These are phyloP conservation scores for Drosophila leonis DNA, from an alignment of 2,888 invertebrate species.

Conservation along the genomic window DNA sequence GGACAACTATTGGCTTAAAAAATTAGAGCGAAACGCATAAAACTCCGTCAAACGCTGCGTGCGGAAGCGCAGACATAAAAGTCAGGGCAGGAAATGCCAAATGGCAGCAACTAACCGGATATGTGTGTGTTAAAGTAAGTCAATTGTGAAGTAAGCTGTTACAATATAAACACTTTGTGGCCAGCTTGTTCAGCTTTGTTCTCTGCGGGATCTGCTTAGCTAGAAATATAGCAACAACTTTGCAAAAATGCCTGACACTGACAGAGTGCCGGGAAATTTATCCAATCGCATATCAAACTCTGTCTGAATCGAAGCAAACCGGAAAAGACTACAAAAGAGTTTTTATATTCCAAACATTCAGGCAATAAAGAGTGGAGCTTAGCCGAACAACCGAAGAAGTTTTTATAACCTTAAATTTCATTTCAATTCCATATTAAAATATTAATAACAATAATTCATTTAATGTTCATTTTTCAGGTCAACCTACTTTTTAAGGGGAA, in stretches of 20 bases:
- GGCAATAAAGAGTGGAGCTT: background rate
- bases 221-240: slow-evolving; percentile 3
- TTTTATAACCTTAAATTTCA: background rate
- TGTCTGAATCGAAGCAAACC: background rate
- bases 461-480: background rate
- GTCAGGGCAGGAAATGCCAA: slow-evolving; percentile 54
- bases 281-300: background rate
- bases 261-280: background rate
- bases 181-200: slow-evolving; percentile 23
- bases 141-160: slow-evolving; percentile 41
- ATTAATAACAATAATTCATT: background rate
- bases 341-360: background rate
- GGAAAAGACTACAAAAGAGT: slow-evolving; percentile 1
- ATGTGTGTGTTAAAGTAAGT: slow-evolving; percentile 17
- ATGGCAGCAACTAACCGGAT: slow-evolving; percentile 39
- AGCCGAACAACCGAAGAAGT: too few species aligned
- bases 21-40: slow-evolving; percentile 75
- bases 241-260: background rate
- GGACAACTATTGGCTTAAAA: slow-evolving; percentile 76
- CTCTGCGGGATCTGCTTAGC: background rate
- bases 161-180: slow-evolving; percentile 70
- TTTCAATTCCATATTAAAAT: background rate
- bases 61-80: slow-evolving; percentile 67
- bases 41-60: slow-evolving; percentile 43
- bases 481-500: background rate